Percentiles rank a stretch among this genome's conserved stretches.
phyloP scores from a whole-genome alignment of 2,888 invertebrate genomes.

The Dione vanillae region DNA sequence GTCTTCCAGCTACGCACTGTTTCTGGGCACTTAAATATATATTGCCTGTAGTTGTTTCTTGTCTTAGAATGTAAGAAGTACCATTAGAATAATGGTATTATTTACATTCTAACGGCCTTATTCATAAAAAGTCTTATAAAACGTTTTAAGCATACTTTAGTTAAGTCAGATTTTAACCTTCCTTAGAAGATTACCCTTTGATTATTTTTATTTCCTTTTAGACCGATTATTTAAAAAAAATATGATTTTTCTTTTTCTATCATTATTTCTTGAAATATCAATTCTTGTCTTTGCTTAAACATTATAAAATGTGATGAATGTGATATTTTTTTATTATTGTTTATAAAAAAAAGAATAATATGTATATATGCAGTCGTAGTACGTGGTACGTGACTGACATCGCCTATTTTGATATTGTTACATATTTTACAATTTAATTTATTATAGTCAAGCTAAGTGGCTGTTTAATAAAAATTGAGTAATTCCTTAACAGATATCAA shows the following conservation, averaged over 20 bases:
- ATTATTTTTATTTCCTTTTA: conserved; percentile 13
- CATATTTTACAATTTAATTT: too few relatives aligned
- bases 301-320: neutral
- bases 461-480: too few relatives aligned
- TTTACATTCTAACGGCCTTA: too few relatives aligned
- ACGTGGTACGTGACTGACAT: neutral
- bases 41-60: too few relatives aligned
- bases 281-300: neutral
- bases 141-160: too few relatives aligned
- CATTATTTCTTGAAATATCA: neutral
- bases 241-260: neutral
- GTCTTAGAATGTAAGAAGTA: too few relatives aligned
- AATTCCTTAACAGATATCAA: too few relatives aligned
- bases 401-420: neutral
- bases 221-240: conserved; percentile 5
- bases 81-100: too few relatives aligned
- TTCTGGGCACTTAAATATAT: too few relatives aligned
- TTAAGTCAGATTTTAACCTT: too few relatives aligned
- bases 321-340: neutral
- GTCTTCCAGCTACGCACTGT: too few relatives aligned
- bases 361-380: neutral
- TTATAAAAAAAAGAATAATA: neutral
- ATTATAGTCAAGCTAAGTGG: neutral
- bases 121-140: too few relatives aligned
- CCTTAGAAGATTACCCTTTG: neutral